Evolutionary conservation across 2,888 invertebrate genomes (phyloP), one percentile per base, ranked within the genome.

Genomic region (Aphrophora alni): DNA sequence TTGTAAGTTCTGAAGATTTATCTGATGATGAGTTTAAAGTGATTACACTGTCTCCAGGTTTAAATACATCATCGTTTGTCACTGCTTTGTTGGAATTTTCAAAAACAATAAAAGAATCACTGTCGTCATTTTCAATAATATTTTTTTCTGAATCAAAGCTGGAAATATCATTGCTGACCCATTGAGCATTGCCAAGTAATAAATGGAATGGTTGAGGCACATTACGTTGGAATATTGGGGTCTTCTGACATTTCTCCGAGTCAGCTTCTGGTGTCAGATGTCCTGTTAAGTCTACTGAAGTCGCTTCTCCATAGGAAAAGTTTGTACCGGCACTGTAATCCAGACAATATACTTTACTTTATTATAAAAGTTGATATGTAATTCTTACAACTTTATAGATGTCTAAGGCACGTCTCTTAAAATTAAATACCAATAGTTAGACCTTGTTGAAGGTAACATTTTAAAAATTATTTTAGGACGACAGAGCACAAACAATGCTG

Each of bases 91-190:
- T 78, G 26, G 88, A 87, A 83, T 87, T 87, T 83, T 89, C 90
- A 86, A 91, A 91, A 38, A 90, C 88, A 72, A 91, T 89, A 81
- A 88, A 90, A 0, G 90, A 90, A 84, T 90, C 89, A 77, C 86
- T 87, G 7, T 84, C 81, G 38, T 86, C 85, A 72, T 38, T 38
- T n/a, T 72, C 38, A 10, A 75, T 51, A 26, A 24, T 5, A 21
- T 27, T 25, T 12, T 70, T 59, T 7, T 76, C 14, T 12, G 59
- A 38, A 14, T 38, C 28, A 12, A 72, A 21, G 2, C 7, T 74
- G 8, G 28, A 51, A 21, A 59, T 8, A 26, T 38, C 68, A 25
- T 74, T n/a, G 26, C 68, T 68, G 25, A 38, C 8, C 73, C 74
- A 73, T 1, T 74, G 38, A 25, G 44, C 33, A 12, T 73, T 25